Conservation (phyloP, 2,888 invertebrate genomes). For the Lochmaea crataegi region DNA sequence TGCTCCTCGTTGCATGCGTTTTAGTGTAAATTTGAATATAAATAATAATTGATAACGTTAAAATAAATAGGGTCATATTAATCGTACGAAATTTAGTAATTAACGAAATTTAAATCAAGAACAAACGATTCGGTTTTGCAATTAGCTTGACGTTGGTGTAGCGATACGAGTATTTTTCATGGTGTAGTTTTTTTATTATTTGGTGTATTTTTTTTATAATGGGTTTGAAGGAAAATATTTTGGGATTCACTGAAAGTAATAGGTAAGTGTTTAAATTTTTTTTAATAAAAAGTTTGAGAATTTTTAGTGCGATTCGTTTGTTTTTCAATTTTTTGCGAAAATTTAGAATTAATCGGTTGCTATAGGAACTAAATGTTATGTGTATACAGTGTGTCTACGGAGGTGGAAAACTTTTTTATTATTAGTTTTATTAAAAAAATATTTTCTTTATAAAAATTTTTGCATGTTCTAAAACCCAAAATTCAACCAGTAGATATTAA, state of each 20-base stretch:
- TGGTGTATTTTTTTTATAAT: constrained; percentile 5
- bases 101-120: constrained; percentile 7
- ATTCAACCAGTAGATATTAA: no score
- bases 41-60: constrained; percentile 2
- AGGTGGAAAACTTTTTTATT: no score
- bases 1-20: no score
- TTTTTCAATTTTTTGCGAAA: no score
- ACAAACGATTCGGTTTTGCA: not conserved
- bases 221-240: constrained; percentile 19
- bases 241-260: constrained; percentile 1
- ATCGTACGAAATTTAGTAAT: constrained; percentile 7
- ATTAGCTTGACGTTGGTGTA: not conserved
- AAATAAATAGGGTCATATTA: constrained; percentile 19
- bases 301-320: no score
- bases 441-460: no score
- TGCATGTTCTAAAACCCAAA: no score
- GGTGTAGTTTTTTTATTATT: not conserved
- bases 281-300: not conserved
- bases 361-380: no score
- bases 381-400: no score
- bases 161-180: not conserved
- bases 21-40: not conserved
- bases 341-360: no score
- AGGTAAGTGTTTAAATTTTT: constrained; percentile 12
- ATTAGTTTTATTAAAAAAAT: no score